phyloP scores from a whole-genome alignment of 2,113 vertebrate genomes.

The Telmatochromis sp. region DNA sequence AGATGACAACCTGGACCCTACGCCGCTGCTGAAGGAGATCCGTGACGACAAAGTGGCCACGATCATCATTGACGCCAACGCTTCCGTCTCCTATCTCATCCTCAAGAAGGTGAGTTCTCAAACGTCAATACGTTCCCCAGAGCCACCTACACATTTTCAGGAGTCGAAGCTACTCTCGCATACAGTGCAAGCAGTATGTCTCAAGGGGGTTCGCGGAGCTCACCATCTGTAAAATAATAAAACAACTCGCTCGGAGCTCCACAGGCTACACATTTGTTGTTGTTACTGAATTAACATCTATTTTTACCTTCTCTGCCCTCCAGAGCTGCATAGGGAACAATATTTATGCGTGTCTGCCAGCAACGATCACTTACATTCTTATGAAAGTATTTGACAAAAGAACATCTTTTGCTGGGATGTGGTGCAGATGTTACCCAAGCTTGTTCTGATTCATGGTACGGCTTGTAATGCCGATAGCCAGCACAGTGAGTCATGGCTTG shows the following conservation, averaged over 20 bases:
- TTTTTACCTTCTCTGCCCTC: constrained; percentile 22
- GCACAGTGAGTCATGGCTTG: constrained; percentile 42
- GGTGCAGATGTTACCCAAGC: constrained; percentile 34
- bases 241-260: background rate
- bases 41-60: constrained; percentile 91
- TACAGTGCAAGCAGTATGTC: background rate
- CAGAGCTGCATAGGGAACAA: background rate
- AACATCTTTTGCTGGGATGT: constrained; percentile 14
- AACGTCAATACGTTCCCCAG: background rate
- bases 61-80: constrained; percentile 90
- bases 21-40: constrained; percentile 89
- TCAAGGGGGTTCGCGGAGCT: background rate
- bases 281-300: constrained; percentile 20
- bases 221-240: background rate
- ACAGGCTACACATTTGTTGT: background rate
- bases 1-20: constrained; percentile 86
- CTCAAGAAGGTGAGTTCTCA: constrained; percentile 81
- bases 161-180: background rate
- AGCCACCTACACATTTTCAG: background rate
- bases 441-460: constrained; percentile 36
- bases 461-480: constrained; percentile 20
- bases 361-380: constrained; percentile 24
- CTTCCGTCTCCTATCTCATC: constrained; percentile 85
- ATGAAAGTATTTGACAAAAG: constrained; percentile 36
- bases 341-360: constrained; percentile 25